Evolutionary conservation across 2,113 vertebrate genomes (phyloP), one percentile per base, ranked within the genome.

Genomic region (Perca flavescens): DNA sequence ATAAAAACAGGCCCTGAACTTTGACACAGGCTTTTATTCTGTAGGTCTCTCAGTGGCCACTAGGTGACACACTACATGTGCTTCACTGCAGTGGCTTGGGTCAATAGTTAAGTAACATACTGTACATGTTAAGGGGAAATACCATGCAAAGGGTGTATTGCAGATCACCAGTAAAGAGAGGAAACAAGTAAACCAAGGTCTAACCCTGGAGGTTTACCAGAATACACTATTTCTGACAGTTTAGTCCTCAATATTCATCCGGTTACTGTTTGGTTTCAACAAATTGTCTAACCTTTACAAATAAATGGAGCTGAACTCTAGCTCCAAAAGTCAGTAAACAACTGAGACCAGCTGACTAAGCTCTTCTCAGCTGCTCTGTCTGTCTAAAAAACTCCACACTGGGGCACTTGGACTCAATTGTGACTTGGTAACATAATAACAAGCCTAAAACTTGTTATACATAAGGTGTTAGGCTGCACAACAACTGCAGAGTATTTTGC

Each of bases 261-360:
- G 17, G 22, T 86, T 58, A 69, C n/a, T 78, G 78, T 78, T 86
- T 80, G 5, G 6, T 82, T 77, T 80, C 61, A 80, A 79, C 69
- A 57, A 86, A 78, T 70, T 22, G 53, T 56, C 69, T 62, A 58
- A 85, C 74, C 65, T 76, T 86, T 64, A 80, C 79, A 89, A 71
- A 85, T 77, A 65, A 83, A 67, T 80, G 73, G 82, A 69, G 56
- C 62, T 84, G 66, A 89, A 77, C 77, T 88, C 77, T 50, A 67
- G 58, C 72, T 86, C 73, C 53, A 73, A 58, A 79, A 80, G 80
- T 65, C 73, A 71, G 76, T 83, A 84, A 91, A 92, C 87, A 90
- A 82, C 47, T n/a, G 79, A 77, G 79, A 65, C 25, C 89, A 86
- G 84, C 85, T 93, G 86, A 91, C 88, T 73, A 76, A 85, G 76